A percentile compares a stretch with the other conserved stretches of the same genome.
These are phyloP conservation scores for Daphoenositta chrysoptera DNA, from an alignment of 2,113 vertebrate species.

Conservation along the genomic window DNA sequence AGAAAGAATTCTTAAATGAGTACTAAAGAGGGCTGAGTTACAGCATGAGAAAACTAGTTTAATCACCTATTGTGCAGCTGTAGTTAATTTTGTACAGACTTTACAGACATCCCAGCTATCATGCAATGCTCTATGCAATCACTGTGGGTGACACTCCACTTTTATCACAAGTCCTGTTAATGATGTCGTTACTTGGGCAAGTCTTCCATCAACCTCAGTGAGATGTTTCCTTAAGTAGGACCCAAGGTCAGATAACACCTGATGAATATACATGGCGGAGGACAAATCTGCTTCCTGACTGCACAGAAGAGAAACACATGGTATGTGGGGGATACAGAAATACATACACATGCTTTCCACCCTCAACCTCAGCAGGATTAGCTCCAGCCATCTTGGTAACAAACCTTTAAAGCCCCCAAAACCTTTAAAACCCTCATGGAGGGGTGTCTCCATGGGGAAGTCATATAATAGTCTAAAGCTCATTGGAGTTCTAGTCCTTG, in stretches of 20 bases:
- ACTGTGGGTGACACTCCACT: slow-evolving; percentile 51
- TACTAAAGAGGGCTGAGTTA: slow-evolving; percentile 37
- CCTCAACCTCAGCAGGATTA: neutral
- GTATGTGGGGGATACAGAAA: neutral
- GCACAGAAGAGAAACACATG: slow-evolving; percentile 9
- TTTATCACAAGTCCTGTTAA: slow-evolving; percentile 20
- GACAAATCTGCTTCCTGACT: neutral
- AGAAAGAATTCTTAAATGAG: slow-evolving; percentile 61
- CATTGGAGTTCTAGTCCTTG: neutral
- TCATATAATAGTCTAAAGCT: neutral
- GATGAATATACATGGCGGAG: neutral
- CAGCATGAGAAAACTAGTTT: slow-evolving; percentile 54
- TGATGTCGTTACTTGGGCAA: neutral
- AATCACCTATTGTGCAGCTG: slow-evolving; percentile 67
- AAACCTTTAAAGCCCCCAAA: neutral
- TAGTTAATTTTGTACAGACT: slow-evolving; percentile 61
- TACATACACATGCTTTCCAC: neutral
- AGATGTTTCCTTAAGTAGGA: slow-evolving; percentile 15
- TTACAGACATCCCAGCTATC: slow-evolving; percentile 64
- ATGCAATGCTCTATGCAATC: slow-evolving; percentile 41
- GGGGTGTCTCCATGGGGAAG: slow-evolving; percentile 6
- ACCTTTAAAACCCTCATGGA: neutral
- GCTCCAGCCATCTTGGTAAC: neutral
- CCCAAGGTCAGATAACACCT: neutral
- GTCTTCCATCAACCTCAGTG: neutral